Evolutionary conservation across 53 echinoderm and acorn worm species (phyloP), one percentile per base, ranked within the genome.

Genomic region (Arbacia lixula): DNA sequence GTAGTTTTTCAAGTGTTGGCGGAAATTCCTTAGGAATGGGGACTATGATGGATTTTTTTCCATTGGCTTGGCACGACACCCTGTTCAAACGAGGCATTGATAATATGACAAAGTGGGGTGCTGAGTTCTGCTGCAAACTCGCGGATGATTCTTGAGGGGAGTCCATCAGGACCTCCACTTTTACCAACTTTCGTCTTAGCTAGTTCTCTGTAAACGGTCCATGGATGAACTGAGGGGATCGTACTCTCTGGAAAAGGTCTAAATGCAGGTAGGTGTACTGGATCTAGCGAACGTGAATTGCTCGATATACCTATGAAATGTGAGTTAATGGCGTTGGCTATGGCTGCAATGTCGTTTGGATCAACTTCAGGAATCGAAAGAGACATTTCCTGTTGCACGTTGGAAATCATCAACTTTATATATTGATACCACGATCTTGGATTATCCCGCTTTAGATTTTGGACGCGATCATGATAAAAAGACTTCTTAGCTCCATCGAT

Each of bases 1-100:
- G 36, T 0, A 81, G 63, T 60, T 61, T 81, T 38, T 81, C 81
- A 24, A 63, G 3, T 34, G 31, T 60, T 20, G 63, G 40, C 25
- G 81, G 81, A 61, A 36, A 24, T 24, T 60, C 63, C 40, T 81
- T 81, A 16, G 81, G 81, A n/a, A 81, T 38, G 26, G 81, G 81
- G 20, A 81, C 81, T 62, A 61, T 39, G 30, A 61, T 81, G 1
- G 81, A 60, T 60, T 79, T 36, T n/a, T 62, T 81, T n/a, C 81
- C 81, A 81, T 24, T 62, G 81, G 0, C 5, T 3, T 31, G 81
- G 81, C 17, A 81, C 81, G 4, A 62, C 42, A 17, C 42, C 32
- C n/a, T 60, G 36, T 34, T 17, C 3, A 46, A 37, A 81, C 38
- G 81, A 81, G 24, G 36, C 20, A 31, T 81, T 81, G 16, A 81